Evolutionary conservation across 2,888 invertebrate genomes (phyloP).

Genomic region (Globia sparganii): DNA sequence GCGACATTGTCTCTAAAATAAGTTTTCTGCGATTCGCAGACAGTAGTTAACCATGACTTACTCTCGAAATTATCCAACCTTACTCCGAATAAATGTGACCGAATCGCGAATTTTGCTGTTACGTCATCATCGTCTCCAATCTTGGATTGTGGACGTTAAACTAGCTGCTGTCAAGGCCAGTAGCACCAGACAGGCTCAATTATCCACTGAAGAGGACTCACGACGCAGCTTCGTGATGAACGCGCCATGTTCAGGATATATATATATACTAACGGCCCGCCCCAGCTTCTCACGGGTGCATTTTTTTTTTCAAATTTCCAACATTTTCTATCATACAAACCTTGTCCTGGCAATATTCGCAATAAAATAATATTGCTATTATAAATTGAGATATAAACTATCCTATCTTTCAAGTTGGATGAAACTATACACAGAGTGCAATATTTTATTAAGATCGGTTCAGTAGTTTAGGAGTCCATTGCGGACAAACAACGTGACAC

Average conservation of each 20-base stretch:
- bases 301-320: too few species aligned
- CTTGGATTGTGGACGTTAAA: constrained; percentile 55
- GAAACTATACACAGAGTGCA: too few species aligned
- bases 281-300: too few species aligned
- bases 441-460: too few species aligned
- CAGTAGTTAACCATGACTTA: constrained; percentile 58
- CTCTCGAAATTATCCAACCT: constrained; percentile 41
- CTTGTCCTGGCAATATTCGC: too few species aligned
- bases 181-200: constrained; percentile 73
- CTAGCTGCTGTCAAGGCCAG: constrained; percentile 72
- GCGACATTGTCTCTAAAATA: background rate
- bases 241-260: constrained; percentile 47
- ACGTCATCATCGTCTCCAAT: constrained; percentile 59
- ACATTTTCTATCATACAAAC: too few species aligned
- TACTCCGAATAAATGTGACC: constrained; percentile 41
- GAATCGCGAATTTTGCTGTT: constrained; percentile 46
- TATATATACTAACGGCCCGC: too few species aligned
- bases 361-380: too few species aligned
- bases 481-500: too few species aligned
- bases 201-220: constrained; percentile 72
- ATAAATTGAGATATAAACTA: too few species aligned
- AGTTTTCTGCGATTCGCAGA: constrained; percentile 3
- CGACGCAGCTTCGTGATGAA: constrained; percentile 50
- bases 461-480: too few species aligned
- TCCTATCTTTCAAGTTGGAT: too few species aligned